Evolutionary conservation across 2,113 vertebrate species (phyloP).

Genomic region (Seriola aureovittata): DNA sequence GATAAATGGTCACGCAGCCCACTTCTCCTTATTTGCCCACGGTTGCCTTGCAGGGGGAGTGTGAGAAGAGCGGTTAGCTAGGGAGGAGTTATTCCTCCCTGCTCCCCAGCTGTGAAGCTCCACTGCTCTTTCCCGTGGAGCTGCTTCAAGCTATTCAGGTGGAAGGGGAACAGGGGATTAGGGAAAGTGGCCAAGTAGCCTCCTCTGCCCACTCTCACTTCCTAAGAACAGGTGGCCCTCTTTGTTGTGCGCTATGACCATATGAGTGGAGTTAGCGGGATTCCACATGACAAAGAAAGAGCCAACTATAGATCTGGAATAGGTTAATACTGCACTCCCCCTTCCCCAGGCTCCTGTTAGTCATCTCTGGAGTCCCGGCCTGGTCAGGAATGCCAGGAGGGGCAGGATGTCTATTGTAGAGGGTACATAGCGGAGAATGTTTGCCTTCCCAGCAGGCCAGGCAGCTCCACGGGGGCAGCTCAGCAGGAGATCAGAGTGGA

Average conservation of each 20-base stretch:
- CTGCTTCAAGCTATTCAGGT: constrained; percentile 23
- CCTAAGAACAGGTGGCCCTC: constrained; percentile 69
- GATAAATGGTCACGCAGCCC: constrained; percentile 59
- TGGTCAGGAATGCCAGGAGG: constrained; percentile 57
- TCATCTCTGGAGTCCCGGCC: constrained; percentile 40
- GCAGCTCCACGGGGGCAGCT: constrained; percentile 61
- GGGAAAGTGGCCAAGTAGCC: constrained; percentile 38
- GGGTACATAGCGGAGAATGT: constrained; percentile 67
- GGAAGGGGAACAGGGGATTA: constrained; percentile 40
- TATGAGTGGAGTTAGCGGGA: constrained; percentile 50
- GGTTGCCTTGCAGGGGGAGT: constrained; percentile 45
- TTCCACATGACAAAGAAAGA: constrained; percentile 62
- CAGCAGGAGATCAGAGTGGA: constrained; percentile 53
- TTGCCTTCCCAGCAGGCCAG: constrained; percentile 79
- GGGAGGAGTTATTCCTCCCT: constrained; percentile 19
- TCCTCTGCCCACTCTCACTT: constrained; percentile 63
- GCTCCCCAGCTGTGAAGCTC: constrained; percentile 46
- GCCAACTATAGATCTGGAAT: constrained; percentile 56
- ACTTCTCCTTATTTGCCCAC: constrained; percentile 56
- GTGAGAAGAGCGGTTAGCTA: constrained; percentile 8
- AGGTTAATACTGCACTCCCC: background rate
- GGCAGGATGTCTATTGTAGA: constrained; percentile 79
- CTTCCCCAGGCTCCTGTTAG: constrained; percentile 35
- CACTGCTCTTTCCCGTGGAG: constrained; percentile 15
- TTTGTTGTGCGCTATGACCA: constrained; percentile 40